phyloP scores from a whole-genome alignment of 2,113 vertebrate species.

The Bubalus kerabau region DNA sequence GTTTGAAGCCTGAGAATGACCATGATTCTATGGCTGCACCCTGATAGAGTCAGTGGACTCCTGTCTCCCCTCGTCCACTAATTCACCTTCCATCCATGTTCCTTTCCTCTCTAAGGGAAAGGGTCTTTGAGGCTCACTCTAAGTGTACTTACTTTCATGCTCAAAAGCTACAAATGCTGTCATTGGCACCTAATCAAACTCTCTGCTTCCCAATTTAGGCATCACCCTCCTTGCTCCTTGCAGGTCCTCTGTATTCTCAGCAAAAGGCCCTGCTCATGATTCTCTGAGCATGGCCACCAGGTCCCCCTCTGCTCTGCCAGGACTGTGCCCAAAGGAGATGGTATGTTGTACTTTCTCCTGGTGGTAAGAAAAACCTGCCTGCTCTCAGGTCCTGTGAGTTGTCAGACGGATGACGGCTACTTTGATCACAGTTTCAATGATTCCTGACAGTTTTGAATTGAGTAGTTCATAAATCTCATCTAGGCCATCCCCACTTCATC shows the following conservation, averaged over 20 bases:
- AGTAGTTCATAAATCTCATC: neutral
- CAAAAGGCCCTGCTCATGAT: fast-evolving
- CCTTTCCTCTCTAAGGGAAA: neutral
- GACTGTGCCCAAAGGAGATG: no score
- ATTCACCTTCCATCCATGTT: neutral
- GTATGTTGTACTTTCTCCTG: no score
- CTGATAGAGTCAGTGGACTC: neutral
- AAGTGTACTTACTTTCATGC: no score
- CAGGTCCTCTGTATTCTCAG: no score
- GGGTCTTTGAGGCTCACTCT: neutral
- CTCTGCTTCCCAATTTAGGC: neutral
- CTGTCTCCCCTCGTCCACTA: neutral
- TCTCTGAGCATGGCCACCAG: fast-evolving
- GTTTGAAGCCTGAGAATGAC: neutral
- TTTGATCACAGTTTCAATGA: neutral
- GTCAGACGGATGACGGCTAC: neutral
- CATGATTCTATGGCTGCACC: neutral
- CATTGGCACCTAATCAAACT: neutral
- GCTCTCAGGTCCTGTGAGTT: neutral
- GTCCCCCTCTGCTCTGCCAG: neutral
- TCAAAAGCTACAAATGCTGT: neutral
- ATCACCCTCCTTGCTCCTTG: neutral
- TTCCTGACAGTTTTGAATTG: neutral
- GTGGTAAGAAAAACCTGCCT: neutral
- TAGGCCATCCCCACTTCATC: neutral